Evolutionary conservation across 2,113 vertebrate genomes (phyloP).

Genomic region (Xiphorhynchus elegans): DNA sequence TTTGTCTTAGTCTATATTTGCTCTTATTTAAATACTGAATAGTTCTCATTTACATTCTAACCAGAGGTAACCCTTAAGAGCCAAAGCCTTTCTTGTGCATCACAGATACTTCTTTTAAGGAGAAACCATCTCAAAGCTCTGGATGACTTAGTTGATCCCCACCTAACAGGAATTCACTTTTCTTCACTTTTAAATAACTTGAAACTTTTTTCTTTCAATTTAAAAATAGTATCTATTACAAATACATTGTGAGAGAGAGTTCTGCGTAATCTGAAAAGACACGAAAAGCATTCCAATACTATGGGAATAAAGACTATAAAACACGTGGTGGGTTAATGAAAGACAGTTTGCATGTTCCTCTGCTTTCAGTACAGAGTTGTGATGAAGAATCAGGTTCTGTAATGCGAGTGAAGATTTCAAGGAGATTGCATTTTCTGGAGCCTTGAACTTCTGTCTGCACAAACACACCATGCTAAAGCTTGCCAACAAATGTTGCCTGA

Average conservation of each 20-base stretch:
- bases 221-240: background rate
- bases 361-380: background rate
- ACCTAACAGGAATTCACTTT: background rate
- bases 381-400: background rate
- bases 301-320: background rate
- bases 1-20: background rate
- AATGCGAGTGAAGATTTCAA: background rate
- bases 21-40: background rate
- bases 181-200: background rate
- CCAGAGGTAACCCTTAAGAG: background rate
- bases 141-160: background rate
- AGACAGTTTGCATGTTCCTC: background rate
- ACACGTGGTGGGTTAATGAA: background rate
- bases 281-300: background rate
- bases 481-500: background rate
- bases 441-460: background rate
- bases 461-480: background rate
- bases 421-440: background rate
- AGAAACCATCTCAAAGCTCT: background rate
- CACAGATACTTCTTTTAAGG: background rate
- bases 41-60: background rate
- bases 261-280: accelerated
- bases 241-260: background rate
- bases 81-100: background rate
- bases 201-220: background rate